These are phyloP conservation scores for Phalacrocorax aristotelis DNA, from an alignment of 2,113 vertebrate genomes.

Conservation along the genomic window DNA sequence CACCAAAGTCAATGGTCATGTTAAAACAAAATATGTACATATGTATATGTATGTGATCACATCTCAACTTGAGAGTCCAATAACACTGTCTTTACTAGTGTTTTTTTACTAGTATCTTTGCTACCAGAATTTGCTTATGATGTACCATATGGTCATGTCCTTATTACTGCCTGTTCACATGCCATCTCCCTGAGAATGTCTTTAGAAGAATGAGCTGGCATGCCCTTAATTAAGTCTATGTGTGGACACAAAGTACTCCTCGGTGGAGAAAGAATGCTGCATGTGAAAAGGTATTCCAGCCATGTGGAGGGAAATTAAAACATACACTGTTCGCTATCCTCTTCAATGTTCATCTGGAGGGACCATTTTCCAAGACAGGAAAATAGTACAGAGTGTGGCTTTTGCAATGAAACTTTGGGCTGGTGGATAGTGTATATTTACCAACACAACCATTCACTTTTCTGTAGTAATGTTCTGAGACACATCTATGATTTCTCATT, in stretches of 20 bases:
- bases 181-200: not conserved
- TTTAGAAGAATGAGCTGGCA: not conserved
- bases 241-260: not conserved
- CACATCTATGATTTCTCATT: not conserved
- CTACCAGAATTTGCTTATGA: not conserved
- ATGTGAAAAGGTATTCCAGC: fast-evolving
- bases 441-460: not conserved
- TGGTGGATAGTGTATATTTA: not conserved
- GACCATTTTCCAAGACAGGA: not conserved
- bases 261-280: not conserved
- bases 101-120: not conserved
- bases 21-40: not conserved
- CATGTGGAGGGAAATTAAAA: not conserved
- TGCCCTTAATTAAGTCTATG: not conserved
- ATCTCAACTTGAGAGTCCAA: not conserved
- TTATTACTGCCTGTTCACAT: not conserved
- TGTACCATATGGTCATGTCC: fast-evolving
- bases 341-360: not conserved
- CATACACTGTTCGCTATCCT: not conserved
- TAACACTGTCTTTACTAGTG: not conserved
- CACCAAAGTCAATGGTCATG: not conserved
- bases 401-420: not conserved
- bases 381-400: not conserved
- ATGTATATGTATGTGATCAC: not conserved
- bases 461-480: not conserved